Evolutionary conservation across 2,113 vertebrate genomes (phyloP).

Genomic region (Gopherus evgoodei): DNA sequence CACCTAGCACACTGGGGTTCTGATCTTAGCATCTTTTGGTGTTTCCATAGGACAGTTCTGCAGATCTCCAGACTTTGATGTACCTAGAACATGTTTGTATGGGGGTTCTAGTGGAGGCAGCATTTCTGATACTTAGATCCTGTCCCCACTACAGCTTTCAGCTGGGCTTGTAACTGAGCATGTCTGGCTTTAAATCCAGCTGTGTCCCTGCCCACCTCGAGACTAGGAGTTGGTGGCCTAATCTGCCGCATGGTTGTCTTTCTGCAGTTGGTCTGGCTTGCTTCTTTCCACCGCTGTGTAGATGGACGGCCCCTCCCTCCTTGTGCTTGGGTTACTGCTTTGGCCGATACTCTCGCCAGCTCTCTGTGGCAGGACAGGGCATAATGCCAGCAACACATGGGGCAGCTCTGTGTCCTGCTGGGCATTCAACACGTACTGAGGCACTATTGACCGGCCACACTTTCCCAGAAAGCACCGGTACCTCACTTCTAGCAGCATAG

Average conservation of each 20-base stretch:
- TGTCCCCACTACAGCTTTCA: background rate
- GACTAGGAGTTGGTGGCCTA: background rate
- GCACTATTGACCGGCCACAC: background rate
- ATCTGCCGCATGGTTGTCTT: background rate
- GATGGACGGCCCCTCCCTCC: too few relatives aligned
- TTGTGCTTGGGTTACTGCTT: background rate
- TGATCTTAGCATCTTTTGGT: background rate
- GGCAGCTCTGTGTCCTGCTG: background rate
- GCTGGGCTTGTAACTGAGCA: background rate
- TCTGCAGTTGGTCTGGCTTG: background rate
- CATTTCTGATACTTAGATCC: background rate
- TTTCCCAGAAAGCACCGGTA: background rate
- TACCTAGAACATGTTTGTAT: background rate
- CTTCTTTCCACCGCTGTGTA: background rate
- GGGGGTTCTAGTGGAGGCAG: background rate
- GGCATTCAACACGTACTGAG: background rate
- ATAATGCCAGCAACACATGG: background rate
- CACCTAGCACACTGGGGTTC: background rate
- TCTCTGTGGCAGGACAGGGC: background rate
- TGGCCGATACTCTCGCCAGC: background rate
- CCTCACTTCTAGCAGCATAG: background rate
- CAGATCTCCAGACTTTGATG: background rate
- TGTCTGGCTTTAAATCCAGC: background rate
- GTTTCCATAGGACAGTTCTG: background rate
- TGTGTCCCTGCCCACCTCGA: background rate